Conservation (phyloP, 2,888 invertebrate genomes). For the Helicoverpa assulta region DNA sequence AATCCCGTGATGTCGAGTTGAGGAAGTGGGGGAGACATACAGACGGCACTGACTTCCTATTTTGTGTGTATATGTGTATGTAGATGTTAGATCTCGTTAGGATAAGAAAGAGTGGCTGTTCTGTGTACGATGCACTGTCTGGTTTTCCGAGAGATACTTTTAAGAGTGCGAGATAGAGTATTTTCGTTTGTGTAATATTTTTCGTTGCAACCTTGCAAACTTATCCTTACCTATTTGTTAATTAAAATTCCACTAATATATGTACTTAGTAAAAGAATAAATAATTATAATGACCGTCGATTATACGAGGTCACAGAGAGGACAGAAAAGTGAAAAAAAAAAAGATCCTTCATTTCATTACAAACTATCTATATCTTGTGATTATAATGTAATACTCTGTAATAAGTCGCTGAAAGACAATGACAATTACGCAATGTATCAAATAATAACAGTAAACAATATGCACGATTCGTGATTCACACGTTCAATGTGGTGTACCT, state of each 20-base stretch:
- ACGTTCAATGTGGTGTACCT: neutral
- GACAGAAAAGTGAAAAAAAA: no score
- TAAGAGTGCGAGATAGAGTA: neutral
- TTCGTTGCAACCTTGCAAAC: no score
- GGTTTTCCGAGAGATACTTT: neutral
- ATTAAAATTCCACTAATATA: no score
- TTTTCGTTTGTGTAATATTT: neutral
- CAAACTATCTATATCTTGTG: no score
- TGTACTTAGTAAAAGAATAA: no score
- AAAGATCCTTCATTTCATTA: no score
- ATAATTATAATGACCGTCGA: no score
- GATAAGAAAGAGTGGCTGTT: slow-evolving; percentile 17
- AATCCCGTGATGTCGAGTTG: slow-evolving; percentile 53
- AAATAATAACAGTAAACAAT: neutral
- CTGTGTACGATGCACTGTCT: neutral
- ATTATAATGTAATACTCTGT: no score
- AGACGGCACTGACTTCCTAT: slow-evolving; percentile 35
- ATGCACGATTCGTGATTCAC: neutral
- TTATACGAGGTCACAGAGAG: no score
- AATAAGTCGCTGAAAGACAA: no score
- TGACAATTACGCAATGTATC: neutral
- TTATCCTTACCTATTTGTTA: neutral
- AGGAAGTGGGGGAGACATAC: slow-evolving; percentile 60
- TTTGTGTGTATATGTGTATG: neutral
- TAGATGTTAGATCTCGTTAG: slow-evolving; percentile 28